Conservation (phyloP, 2,113 vertebrate species). For the Saccopteryx bilineata region DNA sequence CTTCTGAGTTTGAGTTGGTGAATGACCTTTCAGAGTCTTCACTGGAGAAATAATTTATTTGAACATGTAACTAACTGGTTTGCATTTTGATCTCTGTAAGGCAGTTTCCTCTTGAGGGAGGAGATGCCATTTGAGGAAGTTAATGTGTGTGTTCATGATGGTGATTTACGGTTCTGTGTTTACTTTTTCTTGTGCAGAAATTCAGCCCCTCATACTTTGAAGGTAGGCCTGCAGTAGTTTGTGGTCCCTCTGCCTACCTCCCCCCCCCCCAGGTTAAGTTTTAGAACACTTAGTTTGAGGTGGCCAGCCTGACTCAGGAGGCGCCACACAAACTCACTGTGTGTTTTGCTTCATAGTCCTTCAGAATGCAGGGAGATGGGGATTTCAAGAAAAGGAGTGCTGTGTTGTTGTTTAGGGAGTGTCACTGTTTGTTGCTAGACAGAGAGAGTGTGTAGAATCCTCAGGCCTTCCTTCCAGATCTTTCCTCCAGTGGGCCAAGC, state of each 20-base stretch:
- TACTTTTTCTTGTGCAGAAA: not conserved
- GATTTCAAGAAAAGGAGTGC: not conserved
- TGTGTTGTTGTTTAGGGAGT: not conserved
- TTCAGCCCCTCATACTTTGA: not conserved
- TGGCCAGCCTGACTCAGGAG: not conserved
- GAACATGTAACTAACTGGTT: not conserved
- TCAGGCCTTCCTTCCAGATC: not conserved
- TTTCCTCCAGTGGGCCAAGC: not conserved
- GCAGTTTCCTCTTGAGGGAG: not conserved
- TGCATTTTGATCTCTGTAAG: not conserved
- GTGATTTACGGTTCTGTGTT: not conserved
- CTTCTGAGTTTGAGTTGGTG: not conserved
- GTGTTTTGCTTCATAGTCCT: slow-evolving; percentile 3
- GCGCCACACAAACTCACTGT: not conserved
- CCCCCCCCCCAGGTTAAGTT: not conserved
- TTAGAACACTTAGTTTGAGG: not conserved
- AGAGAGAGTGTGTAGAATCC: not conserved
- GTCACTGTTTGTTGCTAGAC: not conserved
- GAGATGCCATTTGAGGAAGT: not conserved
- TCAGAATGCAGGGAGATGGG: not conserved
- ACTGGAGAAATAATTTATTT: not conserved
- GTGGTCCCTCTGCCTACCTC: not conserved
- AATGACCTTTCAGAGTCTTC: not conserved
- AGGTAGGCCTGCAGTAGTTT: not conserved
- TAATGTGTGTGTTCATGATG: not conserved